These are phyloP conservation scores for Thunnus thynnus DNA, from an alignment of 2,113 vertebrate genomes.

Conservation along the genomic window DNA sequence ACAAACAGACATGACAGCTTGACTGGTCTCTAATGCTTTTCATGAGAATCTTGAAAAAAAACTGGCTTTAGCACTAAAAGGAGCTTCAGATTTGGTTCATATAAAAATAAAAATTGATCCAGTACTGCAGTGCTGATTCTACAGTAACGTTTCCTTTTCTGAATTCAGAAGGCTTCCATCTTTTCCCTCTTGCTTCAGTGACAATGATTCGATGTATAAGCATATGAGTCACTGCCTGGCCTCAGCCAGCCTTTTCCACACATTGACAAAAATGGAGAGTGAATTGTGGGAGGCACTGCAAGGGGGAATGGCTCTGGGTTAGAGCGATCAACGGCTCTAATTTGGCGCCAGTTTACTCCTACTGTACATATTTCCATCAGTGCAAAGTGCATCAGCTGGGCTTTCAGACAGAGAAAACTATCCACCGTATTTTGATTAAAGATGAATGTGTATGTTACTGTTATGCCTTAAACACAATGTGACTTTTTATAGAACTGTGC, in stretches of 20 bases:
- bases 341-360: slow-evolving; percentile 59
- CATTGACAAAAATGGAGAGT: slow-evolving; percentile 74
- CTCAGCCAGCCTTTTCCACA: slow-evolving; percentile 77
- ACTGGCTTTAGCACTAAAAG: background rate
- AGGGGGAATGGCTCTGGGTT: slow-evolving; percentile 52
- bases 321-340: slow-evolving; percentile 63
- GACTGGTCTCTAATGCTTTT: background rate
- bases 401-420: slow-evolving; percentile 28
- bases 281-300: slow-evolving; percentile 76
- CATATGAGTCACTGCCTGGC: slow-evolving; percentile 79
- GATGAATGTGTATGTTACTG: slow-evolving; percentile 20
- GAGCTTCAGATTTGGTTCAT: background rate
- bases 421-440: slow-evolving; percentile 18
- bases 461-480: slow-evolving; percentile 21
- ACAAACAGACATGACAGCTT: background rate
- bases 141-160: slow-evolving; percentile 35
- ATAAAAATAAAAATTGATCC: slow-evolving; percentile 33
- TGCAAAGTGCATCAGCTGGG: slow-evolving; percentile 45
- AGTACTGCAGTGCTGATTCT: slow-evolving; percentile 19
- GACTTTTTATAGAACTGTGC: background rate
- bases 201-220: slow-evolving; percentile 67
- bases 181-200: slow-evolving; percentile 49
- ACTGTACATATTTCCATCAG: slow-evolving; percentile 52
- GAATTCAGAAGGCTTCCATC: slow-evolving; percentile 50
- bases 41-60: background rate